These are phyloP conservation scores for Tetramorium simillimum DNA, from an alignment of 1,140 invertebrate genomes.

Conservation along the genomic window DNA sequence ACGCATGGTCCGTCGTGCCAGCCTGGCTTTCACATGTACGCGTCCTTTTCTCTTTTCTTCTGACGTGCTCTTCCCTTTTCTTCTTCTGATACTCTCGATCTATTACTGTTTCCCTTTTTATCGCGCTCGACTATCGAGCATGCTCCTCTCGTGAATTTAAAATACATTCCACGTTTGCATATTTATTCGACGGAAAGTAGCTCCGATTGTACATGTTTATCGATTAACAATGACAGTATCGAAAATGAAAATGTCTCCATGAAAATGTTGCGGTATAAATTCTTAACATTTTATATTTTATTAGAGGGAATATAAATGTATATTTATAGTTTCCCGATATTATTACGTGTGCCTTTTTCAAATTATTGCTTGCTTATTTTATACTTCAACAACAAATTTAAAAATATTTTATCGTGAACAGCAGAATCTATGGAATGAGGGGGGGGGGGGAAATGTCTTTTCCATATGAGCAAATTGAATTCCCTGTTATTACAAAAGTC, in stretches of 20 bases:
- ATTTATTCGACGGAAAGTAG: slow-evolving; percentile 5
- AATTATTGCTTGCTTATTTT: background rate
- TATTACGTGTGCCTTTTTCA: background rate
- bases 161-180: background rate
- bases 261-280: background rate
- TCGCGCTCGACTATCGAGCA: background rate
- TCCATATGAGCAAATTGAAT: slow-evolving; percentile 43
- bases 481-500: slow-evolving; percentile 41
- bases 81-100: background rate
- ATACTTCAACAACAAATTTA: background rate
- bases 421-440: background rate
- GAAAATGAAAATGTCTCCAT: background rate
- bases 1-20: slow-evolving; percentile 58
- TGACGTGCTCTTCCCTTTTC: background rate
- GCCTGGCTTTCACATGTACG: slow-evolving; percentile 15
- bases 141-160: background rate
- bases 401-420: slow-evolving; percentile 19
- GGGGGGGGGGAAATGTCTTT: background rate
- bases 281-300: background rate
- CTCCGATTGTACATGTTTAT: background rate
- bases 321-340: background rate
- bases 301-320: background rate
- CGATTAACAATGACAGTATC: slow-evolving; percentile 7
- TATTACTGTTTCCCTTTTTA: background rate
- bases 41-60: background rate